Evolutionary conservation across 2,888 invertebrate species (phyloP), one percentile per base, ranked within the genome.

Genomic region (Perizoma flavofasciatum): DNA sequence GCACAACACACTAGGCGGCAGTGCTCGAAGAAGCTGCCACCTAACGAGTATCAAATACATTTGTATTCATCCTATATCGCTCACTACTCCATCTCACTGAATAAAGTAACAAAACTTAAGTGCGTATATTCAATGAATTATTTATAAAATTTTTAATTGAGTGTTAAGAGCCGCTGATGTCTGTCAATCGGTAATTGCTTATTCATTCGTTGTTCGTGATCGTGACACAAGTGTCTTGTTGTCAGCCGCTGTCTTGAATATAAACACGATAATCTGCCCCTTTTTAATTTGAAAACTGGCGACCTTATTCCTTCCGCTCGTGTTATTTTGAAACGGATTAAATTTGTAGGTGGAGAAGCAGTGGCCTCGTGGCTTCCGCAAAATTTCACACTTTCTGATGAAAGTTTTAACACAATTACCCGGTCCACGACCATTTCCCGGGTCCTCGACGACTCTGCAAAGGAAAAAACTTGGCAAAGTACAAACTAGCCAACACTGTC

Each of bases 341-440:
- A 88, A 88, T 79, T 86, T 84, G 82, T 82, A 85, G 82, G 77
- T 79, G 78, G 74, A 72, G 85, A 76, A 74, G 79, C 81, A 78
- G 74, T 79, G 82, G 78, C 77, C 77, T 76, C 79, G 78, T 77
- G 73, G 79, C 78, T 83, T 81, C 79, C 80, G 80, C 83, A 82
- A 85, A 89, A 85, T 86, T 88, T 88, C 86, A 85, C 89, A 89
- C 88, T 89, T 85, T 84, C 84, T 83, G 88, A 89, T 89, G 88
- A 89, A 89, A 90, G 85, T 90, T 90, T 90, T 90, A 90, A 90
- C 89, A 87, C 88, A 87, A 90, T 90, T 89, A 89, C 88, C 86
- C 84, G 82, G 86, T 85, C 84, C 82, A 77, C 82, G 79, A 81
- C 85, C 85, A 83, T 89, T 88, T 82, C 77, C 78, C 83, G 73